Evolutionary conservation across 2,797 vertebrate species (phyloP).

Genomic region (Myripristis murdjan): DNA sequence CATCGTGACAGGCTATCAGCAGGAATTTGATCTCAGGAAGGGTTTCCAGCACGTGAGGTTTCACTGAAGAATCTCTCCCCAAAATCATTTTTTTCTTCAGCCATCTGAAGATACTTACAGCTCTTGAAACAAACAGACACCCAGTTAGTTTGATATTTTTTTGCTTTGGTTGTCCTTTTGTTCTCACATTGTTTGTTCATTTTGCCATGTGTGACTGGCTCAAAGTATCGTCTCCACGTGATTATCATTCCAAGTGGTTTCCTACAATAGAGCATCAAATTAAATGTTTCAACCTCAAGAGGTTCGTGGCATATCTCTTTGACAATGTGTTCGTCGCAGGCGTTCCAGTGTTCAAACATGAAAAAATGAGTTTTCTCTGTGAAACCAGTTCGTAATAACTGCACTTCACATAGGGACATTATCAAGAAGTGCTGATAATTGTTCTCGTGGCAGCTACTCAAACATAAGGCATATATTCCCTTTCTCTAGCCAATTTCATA

Average conservation of each 20-base stretch:
- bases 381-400: slow-evolving; percentile 45
- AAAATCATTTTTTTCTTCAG: not conserved
- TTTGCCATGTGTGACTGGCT: slow-evolving; percentile 23
- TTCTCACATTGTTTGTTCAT: slow-evolving; percentile 38
- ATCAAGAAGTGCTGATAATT: slow-evolving; percentile 56
- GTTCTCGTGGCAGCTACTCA: slow-evolving; percentile 41
- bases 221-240: slow-evolving; percentile 6
- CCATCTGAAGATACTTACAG: slow-evolving; percentile 16
- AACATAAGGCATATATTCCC: slow-evolving; percentile 39
- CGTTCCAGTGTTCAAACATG: slow-evolving; percentile 16
- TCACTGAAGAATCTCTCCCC: slow-evolving; percentile 8
- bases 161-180: slow-evolving; percentile 1
- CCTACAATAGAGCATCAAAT: slow-evolving; percentile 53
- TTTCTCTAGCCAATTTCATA: slow-evolving; percentile 44
- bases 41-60: slow-evolving; percentile 35
- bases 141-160: not conserved
- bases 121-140: slow-evolving; percentile 26
- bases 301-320: slow-evolving; percentile 31
- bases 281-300: slow-evolving; percentile 46
- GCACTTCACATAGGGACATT: slow-evolving; percentile 27
- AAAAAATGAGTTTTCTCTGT: slow-evolving; percentile 33
- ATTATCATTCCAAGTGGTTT: slow-evolving; percentile 14
- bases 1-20: slow-evolving; percentile 28
- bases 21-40: slow-evolving; percentile 49
- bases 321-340: not conserved